Evolutionary conservation across 1,140 invertebrate genomes (phyloP), one percentile per base, ranked within the genome.

Genomic region (Caenorhabditis brenneri): DNA sequence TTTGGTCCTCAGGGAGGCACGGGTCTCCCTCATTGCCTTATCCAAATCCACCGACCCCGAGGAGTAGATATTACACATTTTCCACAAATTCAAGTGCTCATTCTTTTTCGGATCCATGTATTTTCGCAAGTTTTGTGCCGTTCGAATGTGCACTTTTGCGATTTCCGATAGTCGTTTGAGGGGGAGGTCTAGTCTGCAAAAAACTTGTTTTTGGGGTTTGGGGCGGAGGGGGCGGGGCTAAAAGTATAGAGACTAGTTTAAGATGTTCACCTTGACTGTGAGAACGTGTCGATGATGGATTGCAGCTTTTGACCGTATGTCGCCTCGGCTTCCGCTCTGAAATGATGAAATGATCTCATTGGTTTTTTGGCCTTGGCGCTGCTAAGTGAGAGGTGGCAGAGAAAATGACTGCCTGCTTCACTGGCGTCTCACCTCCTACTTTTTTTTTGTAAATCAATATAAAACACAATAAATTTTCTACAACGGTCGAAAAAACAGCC

Each of bases 201-300:
- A 27, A 74, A 42, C 36, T n/a, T 9, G 33, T 74, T 74, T 42
- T 10, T 42, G 42, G 12, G 6, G n/a, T 19, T 27, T 36, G 49
- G 22, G 19, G n/a, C 0, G n/a, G 16, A 12, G 19, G n/a, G 33
- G 33, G 6, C 12, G 5, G 9, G 27, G 9, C 5, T 0, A 19
- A 27, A 19, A 12, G 9, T 5, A 29, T 29, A n/a, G n/a, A n/a
- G n/a, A n/a, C n/a, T n/a, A n/a, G n/a, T 42, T 42, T 42, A 6
- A 36, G 9, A 19, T 36, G 58, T 65, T 65, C 65, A 74, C 65
- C 65, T 74, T 36, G 65, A 74, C 46, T 74, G 65, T 42, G 65
- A 74, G 65, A 74, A 74, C 36, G 65, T 74, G 36, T 74, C 65
- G 24, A 74, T 74, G 36, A 74, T 74, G 42, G 65, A 74, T 74